Evolutionary conservation across 1,140 invertebrate genomes (phyloP).

Genomic region (Habropoda laboriosa): DNA sequence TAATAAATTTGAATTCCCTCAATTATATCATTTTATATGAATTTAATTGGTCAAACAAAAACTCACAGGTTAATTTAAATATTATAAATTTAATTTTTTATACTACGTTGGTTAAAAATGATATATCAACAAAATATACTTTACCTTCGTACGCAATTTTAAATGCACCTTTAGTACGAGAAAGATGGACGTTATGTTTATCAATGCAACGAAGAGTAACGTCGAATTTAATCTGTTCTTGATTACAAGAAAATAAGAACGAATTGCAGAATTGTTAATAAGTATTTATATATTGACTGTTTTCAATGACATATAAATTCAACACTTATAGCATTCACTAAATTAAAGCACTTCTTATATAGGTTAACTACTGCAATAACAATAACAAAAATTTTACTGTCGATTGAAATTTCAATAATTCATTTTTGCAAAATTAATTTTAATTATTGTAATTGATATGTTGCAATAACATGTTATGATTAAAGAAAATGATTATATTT

Average conservation of each 20-base stretch:
- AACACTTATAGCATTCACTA: background rate
- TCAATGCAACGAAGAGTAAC: background rate
- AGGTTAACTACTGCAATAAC: background rate
- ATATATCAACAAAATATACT: too few species aligned
- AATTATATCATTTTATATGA: too few species aligned
- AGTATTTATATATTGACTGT: background rate
- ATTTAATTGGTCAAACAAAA: too few species aligned
- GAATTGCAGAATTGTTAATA: background rate
- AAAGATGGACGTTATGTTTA: conserved; percentile 20
- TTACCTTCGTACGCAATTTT: background rate
- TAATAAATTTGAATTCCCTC: too few species aligned
- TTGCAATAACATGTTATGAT: background rate
- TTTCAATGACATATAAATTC: background rate
- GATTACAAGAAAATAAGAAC: background rate
- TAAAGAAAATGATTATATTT: background rate
- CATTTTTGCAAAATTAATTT: background rate
- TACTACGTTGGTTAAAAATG: too few species aligned
- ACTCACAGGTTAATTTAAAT: background rate
- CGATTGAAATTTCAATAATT: background rate
- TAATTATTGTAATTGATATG: background rate
- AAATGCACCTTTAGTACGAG: background rate
- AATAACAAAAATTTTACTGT: background rate
- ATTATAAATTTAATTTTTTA: background rate
- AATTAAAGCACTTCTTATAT: too few species aligned
- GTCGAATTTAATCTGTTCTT: background rate